These are phyloP conservation scores for Sesia apiformis DNA, from an alignment of 2,888 invertebrate genomes.

Conservation along the genomic window DNA sequence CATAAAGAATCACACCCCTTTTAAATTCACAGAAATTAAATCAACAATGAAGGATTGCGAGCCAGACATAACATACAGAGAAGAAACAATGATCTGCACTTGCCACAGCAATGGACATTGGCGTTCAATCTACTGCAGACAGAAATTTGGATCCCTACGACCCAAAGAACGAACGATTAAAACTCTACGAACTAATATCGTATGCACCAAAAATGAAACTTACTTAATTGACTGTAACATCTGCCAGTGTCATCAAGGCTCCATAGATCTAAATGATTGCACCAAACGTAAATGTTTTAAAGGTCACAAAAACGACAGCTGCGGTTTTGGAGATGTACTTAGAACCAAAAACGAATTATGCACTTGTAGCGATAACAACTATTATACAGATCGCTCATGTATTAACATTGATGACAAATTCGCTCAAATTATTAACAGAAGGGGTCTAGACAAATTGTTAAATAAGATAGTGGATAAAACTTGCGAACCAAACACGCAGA, in stretches of 20 bases:
- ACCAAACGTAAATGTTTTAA: slow-evolving; percentile 27
- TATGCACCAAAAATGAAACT: slow-evolving; percentile 22
- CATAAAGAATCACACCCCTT: too few species aligned
- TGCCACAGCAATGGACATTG: slow-evolving; percentile 31
- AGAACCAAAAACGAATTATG: slow-evolving; percentile 28
- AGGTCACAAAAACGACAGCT: slow-evolving; percentile 26
- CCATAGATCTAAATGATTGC: slow-evolving; percentile 21
- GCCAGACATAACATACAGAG: slow-evolving; percentile 20
- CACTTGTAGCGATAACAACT: slow-evolving; percentile 31
- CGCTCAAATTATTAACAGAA: slow-evolving; percentile 17
- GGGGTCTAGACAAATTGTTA: slow-evolving; percentile 8
- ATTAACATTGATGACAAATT: slow-evolving; percentile 13
- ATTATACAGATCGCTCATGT: slow-evolving; percentile 36
- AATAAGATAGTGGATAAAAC: neutral
- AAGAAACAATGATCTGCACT: slow-evolving; percentile 24
- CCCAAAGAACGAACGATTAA: slow-evolving; percentile 7
- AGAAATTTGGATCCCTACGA: slow-evolving; percentile 19
- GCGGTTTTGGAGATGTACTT: slow-evolving; percentile 29
- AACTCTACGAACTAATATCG: slow-evolving; percentile 18
- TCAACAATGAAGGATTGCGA: slow-evolving; percentile 16
- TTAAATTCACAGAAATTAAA: too few species aligned
- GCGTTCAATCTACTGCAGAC: slow-evolving; percentile 28
- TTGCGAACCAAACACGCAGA: slow-evolving; percentile 7
- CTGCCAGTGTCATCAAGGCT: slow-evolving; percentile 28
- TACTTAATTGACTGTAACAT: slow-evolving; percentile 40